Base-by-base conservation (phyloP, 2,888 invertebrate species). In the Oscheius myriophilus region DNA sequence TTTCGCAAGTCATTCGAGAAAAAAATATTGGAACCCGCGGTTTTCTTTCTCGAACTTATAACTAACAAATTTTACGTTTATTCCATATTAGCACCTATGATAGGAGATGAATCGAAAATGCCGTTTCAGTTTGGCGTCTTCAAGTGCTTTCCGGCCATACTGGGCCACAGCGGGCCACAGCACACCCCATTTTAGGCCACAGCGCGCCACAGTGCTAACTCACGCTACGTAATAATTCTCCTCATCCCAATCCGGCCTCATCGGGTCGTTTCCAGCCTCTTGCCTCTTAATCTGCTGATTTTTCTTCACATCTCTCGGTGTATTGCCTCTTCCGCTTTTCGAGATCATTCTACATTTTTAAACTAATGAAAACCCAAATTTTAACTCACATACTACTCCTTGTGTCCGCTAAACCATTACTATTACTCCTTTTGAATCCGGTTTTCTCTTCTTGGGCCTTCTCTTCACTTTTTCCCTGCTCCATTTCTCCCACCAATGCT, bases 261-360 rank as follows among this genome's bases (percentile, higher is more conserved):
- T 23, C 23, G 63, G 63, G 39, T 63, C 63, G 21, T 39, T 39
- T 16, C 52, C 39, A 33, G 39, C 21, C 42, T 63, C 39, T 42
- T 51, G 41, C n/a, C 42, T 3, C 16, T 41, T 58, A 12, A 39
- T 49, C 41, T 41, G 41, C 21, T 51, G 53, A 55, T 21, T 33
- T 18, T 58, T 66, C 49, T 66, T 66, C 4, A 55, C 46, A 21
- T 45, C 58, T 12, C 66, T 45, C 2, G 66, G 66, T 1, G 42
- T 66, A 23, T 55, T 57, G 45, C 66, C 66, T 57, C 49, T 55
- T 18, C 49, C 51, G 14, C 21, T 18, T 26, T 66, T 66, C 26
- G 39, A 21, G 18, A 66, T 25, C 58, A 57, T 66, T 57, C 66
- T 66, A 39, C 58, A 57, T 66, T 57, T 57, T 66, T 23, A 66